Conservation (phyloP, 53 echinoderm and acorn worm species). For the Crossaster papposus region DNA sequence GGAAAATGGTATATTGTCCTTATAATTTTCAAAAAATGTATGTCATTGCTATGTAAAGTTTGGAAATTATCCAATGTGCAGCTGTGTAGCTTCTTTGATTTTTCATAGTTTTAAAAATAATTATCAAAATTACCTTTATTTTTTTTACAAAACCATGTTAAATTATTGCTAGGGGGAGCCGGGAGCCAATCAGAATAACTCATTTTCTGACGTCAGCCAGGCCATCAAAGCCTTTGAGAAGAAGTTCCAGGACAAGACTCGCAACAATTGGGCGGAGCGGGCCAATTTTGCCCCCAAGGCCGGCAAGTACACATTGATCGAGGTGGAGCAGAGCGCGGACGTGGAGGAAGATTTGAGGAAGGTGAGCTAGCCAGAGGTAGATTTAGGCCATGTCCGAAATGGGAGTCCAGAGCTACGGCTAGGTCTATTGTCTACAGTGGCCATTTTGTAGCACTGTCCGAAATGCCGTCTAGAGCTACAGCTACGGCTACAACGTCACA, state of each 20-base stretch:
- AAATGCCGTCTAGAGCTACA: too few species aligned
- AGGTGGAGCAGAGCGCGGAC: conserved; percentile 75
- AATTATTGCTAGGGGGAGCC: conserved; percentile 75
- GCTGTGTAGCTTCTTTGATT: not conserved
- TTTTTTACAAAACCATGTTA: not conserved
- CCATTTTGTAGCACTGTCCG: too few species aligned
- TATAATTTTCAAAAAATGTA: too few species aligned
- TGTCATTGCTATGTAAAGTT: too few species aligned
- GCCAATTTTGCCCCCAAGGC: conserved; percentile 72
- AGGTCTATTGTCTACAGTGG: too few species aligned
- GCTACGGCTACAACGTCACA: too few species aligned
- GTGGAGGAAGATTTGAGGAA: conserved; percentile 79
- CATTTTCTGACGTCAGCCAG: conserved; percentile 55
- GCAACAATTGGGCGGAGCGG: conserved; percentile 83
- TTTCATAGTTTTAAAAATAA: too few species aligned
- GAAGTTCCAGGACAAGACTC: conserved; percentile 95
- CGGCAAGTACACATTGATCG: conserved; percentile 94
- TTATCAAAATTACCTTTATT: too few species aligned
- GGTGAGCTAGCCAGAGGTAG: conserved; percentile 54
- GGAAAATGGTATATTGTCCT: too few species aligned
- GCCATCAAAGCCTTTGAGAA: conserved; percentile 75
- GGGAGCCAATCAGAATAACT: conserved; percentile 57
- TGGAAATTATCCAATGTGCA: too few species aligned
- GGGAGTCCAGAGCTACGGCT: too few species aligned
- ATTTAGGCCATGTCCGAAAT: too few species aligned